Evolutionary conservation across 2,888 invertebrate genomes (phyloP), one percentile per base, ranked within the genome.

Genomic region (Drosophila flavopinicola): DNA sequence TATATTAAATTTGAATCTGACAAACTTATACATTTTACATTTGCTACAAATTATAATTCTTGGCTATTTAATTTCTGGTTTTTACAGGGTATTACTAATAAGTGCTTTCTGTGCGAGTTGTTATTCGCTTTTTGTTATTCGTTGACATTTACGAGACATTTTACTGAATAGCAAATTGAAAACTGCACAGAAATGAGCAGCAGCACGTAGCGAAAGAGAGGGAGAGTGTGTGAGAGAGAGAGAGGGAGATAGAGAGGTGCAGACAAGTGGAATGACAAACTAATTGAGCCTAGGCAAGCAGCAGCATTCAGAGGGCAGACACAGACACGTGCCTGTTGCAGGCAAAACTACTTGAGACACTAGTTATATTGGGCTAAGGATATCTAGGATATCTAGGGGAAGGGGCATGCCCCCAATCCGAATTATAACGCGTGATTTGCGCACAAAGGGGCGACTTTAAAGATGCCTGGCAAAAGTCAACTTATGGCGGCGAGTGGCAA

Each of bases 81-180:
- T 41, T 33, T 25, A 48, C 23, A 67, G 71, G 52, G 54, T 67
- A 71, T 58, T 32, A 13, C 2, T 3, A 13, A 23, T n/a, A 4
- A 1, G 3, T 5, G 6, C 9, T 6, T 1, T 1, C 15, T n/a
- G 17, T 4, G 9, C 20, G 6, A 0, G n/a, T 24, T 38, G 17
- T 30, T 37, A 37, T 15, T 24, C 30, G 38, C 30, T 52, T 60
- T 60, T 60, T 61, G 71, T 60, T 41, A 61, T 66, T 17, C 48
- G 73, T 73, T 76, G 77, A 71, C 77, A 77, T 67, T 74, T 70
- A 66, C 63, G 65, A 74, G 75, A 76, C 63, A 64, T 76, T 73
- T 70, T 49, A 53, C 63, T 60, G 71, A 74, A 75, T 75, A 30
- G 37, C 65, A 75, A 66, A 75, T 71, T 60, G 60, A 73, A 71